phyloP scores from a whole-genome alignment of 2,797 vertebrate genomes.

The Hybognathus amarus region DNA sequence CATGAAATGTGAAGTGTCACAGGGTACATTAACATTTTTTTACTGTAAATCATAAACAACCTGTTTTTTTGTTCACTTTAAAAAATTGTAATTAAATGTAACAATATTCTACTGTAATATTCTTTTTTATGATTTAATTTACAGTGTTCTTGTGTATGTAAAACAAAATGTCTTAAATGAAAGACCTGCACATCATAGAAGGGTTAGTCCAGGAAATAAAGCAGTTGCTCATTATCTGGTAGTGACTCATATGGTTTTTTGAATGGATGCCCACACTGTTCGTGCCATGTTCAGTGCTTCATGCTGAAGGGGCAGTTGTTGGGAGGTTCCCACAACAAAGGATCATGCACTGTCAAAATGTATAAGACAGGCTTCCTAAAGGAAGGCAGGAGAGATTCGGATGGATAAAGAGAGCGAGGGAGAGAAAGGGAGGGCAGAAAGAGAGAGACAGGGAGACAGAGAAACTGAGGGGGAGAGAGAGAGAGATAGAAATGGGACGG shows the following conservation, averaged over 20 bases:
- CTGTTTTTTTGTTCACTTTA: background rate
- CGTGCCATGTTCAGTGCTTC: conserved; percentile 32
- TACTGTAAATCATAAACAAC: too few species aligned
- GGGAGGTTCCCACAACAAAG: conserved; percentile 50
- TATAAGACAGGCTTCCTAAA: background rate
- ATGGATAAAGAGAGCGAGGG: conserved; percentile 2
- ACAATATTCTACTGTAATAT: background rate
- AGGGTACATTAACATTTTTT: background rate
- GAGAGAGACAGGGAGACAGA: conserved; percentile 9
- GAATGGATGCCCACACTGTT: conserved; percentile 48
- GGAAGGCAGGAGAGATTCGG: background rate
- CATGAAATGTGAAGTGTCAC: background rate
- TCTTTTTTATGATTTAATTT: background rate
- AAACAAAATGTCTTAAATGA: background rate
- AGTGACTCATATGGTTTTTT: conserved; percentile 48
- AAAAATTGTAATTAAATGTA: too few species aligned
- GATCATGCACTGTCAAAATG: conserved; percentile 39
- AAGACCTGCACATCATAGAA: background rate
- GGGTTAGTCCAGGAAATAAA: conserved; percentile 43
- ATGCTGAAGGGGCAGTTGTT: conserved; percentile 38
- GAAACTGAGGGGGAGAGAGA: conserved; percentile 5
- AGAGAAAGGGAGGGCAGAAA: conserved; percentile 41
- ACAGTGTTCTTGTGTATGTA: too few species aligned
- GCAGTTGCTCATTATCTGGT: conserved; percentile 55
- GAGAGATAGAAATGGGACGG: conserved; percentile 33